Evolutionary conservation across 1,140 invertebrate genomes (phyloP), one percentile per base, ranked within the genome.

Genomic region (Apolygus lucorum): DNA sequence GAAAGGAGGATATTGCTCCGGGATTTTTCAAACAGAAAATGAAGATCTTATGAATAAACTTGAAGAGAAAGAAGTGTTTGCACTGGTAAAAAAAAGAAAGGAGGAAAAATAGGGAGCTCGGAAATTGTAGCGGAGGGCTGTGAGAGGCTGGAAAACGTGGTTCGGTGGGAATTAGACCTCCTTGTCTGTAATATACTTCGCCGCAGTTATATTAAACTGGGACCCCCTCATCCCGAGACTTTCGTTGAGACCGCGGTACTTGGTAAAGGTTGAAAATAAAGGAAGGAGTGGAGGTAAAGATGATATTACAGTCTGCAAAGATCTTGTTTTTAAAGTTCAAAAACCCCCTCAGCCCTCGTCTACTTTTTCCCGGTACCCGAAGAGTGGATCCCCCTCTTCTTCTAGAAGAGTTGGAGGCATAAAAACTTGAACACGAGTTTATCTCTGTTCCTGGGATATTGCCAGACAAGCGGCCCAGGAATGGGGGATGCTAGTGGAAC

Each of bases 271-370:
- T 49, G 34, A 49, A 49, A 17, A 17, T 17, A 49, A 49, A 49
- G 17, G 34, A 17, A 49, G 34, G 34, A 49, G 17, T 8, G 17
- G 34, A 49, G 34, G 34, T 11, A 17, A 49, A 17, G 34, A 49
- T 49, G 34, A 49, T 49, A 49, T 49, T 49, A 17, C 34, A 49
- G 34, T 49, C 34, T 11, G 34, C 34, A 11, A 49, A 49, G 34
- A 49, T 49, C 34, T 49, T 49, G 34, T 49, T 49, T 49, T 49
- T 49, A 49, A 49, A 49, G 34, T 49, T 49, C 34, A 49, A 49
- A 49, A n/a, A 49, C 34, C 34, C 17, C 17, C 34, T 49, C 17
- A 11, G 8, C 34, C 34, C 17, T 49, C 34, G 8, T 49, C 34
- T 11, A 49, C 34, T 49, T 49, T 17, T 49, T 49, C 17, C 34